phyloP scores from a whole-genome alignment of 1,140 invertebrate genomes.

The Colletes gigas region DNA sequence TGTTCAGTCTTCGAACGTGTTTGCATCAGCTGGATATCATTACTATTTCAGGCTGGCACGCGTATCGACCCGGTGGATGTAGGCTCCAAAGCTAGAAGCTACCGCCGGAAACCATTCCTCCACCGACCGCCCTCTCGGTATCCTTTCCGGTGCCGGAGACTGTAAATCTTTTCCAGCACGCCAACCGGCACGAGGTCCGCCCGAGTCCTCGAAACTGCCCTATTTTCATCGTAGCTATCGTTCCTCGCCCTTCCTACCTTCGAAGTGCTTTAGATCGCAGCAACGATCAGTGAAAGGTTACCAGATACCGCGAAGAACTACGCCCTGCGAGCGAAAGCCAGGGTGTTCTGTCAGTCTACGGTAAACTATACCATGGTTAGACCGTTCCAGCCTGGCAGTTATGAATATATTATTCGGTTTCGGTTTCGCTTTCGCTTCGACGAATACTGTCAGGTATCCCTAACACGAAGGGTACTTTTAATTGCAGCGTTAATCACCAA shows the following conservation, averaged over 20 bases:
- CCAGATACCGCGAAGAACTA: constrained; percentile 56
- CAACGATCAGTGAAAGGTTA: constrained; percentile 62
- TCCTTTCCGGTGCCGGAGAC: constrained; percentile 71
- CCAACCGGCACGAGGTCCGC: constrained; percentile 60
- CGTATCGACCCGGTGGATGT: constrained; percentile 54
- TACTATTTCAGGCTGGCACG: constrained; percentile 52
- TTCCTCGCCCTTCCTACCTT: constrained; percentile 41
- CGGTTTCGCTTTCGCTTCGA: constrained; percentile 54
- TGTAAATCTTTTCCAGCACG: constrained; percentile 73
- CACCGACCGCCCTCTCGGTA: constrained; percentile 69
- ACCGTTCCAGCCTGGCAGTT: constrained; percentile 30
- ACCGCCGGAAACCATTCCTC: constrained; percentile 74
- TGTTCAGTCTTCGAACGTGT: constrained; percentile 25
- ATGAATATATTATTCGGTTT: constrained; percentile 60
- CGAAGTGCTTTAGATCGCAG: constrained; percentile 57
- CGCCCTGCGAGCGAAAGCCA: constrained; percentile 39
- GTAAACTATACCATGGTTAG: constrained; percentile 64
- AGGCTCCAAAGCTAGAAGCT: constrained; percentile 54
- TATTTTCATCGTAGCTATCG: constrained; percentile 56
- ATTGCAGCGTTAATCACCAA: constrained; percentile 31
- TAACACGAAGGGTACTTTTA: constrained; percentile 29
- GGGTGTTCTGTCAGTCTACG: constrained; percentile 38
- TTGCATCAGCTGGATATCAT: not conserved
- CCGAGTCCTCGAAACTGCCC: constrained; percentile 64
- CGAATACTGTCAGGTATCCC: constrained; percentile 53